These are phyloP conservation scores for Cotesia congregata DNA, from an alignment of 2,888 invertebrate genomes.

Conservation along the genomic window DNA sequence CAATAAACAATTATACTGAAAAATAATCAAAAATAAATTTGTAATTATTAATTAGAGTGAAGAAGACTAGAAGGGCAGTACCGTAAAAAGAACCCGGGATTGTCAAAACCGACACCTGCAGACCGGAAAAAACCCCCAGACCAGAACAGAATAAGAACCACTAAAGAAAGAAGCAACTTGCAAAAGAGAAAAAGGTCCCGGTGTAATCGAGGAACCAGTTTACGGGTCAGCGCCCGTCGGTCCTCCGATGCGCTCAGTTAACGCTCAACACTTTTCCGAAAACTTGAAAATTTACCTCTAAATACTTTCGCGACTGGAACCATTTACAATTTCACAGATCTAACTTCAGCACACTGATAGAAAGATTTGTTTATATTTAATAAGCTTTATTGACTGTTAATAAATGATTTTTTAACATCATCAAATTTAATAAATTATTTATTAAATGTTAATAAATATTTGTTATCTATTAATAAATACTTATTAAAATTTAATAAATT, in stretches of 20 bases:
- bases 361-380: too few species aligned
- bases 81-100: not conserved
- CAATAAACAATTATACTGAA: too few species aligned
- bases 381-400: too few species aligned
- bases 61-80: not conserved
- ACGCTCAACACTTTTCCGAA: not conserved
- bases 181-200: slow-evolving; percentile 40
- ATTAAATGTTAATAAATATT: too few species aligned
- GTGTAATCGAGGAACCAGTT: slow-evolving; percentile 66
- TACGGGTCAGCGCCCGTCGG: slow-evolving; percentile 64
- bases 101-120: too few species aligned
- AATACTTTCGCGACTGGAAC: too few species aligned
- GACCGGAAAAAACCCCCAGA: not conserved
- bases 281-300: not conserved
- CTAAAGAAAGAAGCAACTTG: slow-evolving; percentile 20
- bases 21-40: not conserved
- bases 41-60: not conserved
- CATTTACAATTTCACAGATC: too few species aligned
- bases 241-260: slow-evolving; percentile 43
- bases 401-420: too few species aligned
- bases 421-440: too few species aligned
- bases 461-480: too few species aligned
- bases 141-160: slow-evolving; percentile 18
- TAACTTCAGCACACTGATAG: too few species aligned
- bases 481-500: too few species aligned